phyloP scores from a whole-genome alignment of 2,888 invertebrate genomes.

The Drosophila conformis region DNA sequence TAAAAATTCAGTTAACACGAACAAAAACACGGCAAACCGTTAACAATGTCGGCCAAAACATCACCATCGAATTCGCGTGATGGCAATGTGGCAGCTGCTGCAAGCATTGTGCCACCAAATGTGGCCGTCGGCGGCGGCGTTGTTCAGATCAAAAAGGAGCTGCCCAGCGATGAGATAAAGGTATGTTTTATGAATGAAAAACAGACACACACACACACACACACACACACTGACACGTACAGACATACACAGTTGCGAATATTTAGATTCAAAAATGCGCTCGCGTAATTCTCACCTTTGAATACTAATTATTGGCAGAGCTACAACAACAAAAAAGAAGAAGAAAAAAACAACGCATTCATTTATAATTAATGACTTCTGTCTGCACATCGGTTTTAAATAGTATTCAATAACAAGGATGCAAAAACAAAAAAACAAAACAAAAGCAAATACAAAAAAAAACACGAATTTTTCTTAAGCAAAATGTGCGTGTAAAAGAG shows the following conservation, averaged over 20 bases:
- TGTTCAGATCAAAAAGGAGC: slow-evolving; percentile 88
- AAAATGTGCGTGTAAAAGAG: slow-evolving; percentile 31
- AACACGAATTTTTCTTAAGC: slow-evolving; percentile 5
- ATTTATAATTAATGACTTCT: slow-evolving; percentile 62
- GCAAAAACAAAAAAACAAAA: slow-evolving; percentile 39
- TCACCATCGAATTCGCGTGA: slow-evolving; percentile 83
- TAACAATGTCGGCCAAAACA: slow-evolving; percentile 86
- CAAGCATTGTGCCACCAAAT: slow-evolving; percentile 42
- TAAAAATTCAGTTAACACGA: slow-evolving; percentile 19
- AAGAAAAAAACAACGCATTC: slow-evolving; percentile 21
- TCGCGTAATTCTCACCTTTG: slow-evolving; percentile 42
- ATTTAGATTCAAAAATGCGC: slow-evolving; percentile 3
- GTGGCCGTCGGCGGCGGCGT: slow-evolving; percentile 56
- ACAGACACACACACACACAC: not conserved
- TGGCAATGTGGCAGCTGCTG: slow-evolving; percentile 52
- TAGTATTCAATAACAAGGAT: slow-evolving; percentile 69
- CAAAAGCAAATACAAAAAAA: slow-evolving; percentile 16
- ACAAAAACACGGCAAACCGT: slow-evolving; percentile 14
- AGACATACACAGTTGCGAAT: not conserved
- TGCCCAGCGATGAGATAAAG: slow-evolving; percentile 91
- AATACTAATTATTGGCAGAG: slow-evolving; percentile 27
- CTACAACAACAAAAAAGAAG: slow-evolving; percentile 2
- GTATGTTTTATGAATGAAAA: slow-evolving; percentile 85
- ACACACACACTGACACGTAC: not conserved
- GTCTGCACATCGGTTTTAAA: slow-evolving; percentile 55